Conservation (phyloP, 2,113 vertebrate genomes). For the Echinops telfairi region DNA sequence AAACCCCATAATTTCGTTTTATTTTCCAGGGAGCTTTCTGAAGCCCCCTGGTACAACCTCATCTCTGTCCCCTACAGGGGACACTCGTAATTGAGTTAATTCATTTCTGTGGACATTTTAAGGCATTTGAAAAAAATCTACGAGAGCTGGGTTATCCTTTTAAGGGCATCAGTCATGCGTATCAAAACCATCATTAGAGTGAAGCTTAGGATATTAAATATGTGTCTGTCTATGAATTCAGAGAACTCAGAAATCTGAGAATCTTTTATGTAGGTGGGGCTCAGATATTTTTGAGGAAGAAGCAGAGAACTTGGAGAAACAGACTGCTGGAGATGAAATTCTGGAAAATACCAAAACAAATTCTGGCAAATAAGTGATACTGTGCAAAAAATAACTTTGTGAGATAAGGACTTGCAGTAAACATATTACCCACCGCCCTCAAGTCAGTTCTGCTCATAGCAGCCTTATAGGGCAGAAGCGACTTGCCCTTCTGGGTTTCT, state of each 20-base stretch:
- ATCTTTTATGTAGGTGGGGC: not conserved
- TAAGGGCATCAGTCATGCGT: not conserved
- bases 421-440: not conserved
- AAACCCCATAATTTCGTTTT: too few species aligned
- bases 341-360: not conserved
- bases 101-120: not conserved
- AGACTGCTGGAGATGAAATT: not conserved
- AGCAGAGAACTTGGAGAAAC: not conserved
- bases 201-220: not conserved
- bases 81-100: not conserved
- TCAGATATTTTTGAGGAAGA: not conserved
- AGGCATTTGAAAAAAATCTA: not conserved
- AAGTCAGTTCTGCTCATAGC: too few species aligned
- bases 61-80: not conserved
- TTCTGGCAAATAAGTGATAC: slow-evolving; percentile 7
- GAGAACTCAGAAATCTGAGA: not conserved
- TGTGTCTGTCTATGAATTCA: not conserved
- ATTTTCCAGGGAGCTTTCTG: too few species aligned
- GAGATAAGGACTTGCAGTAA: not conserved
- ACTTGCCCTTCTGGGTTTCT: too few species aligned
- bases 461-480: too few species aligned
- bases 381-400: not conserved
- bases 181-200: not conserved
- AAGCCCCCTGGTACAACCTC: too few species aligned
- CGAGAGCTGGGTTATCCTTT: not conserved